Conservation (phyloP, 1,140 invertebrate species). For the Chelonus insularis region DNA sequence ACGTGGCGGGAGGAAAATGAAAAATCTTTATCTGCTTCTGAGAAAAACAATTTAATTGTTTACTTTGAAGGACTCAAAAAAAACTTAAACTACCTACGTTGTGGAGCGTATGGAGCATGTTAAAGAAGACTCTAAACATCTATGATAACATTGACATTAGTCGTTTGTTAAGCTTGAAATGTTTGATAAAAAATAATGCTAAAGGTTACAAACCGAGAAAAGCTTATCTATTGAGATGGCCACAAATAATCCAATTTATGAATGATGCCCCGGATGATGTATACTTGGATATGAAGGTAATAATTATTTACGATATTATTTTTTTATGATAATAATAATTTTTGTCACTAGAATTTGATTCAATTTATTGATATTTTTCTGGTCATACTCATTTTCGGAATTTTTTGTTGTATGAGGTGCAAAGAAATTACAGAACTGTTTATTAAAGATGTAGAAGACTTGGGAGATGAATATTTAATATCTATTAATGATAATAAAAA, state of each 20-base stretch:
- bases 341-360: neutral
- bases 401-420: slow-evolving; percentile 23
- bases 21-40: neutral
- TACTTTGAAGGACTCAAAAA: neutral
- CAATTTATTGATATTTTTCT: slow-evolving; percentile 4
- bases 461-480: slow-evolving; percentile 14
- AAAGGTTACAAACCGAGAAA: neutral
- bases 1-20: neutral
- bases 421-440: slow-evolving; percentile 30
- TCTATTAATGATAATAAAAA: neutral
- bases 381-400: slow-evolving; percentile 21
- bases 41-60: neutral
- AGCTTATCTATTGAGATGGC: neutral
- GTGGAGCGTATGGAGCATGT: neutral
- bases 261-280: neutral
- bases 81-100: neutral
- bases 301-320: neutral
- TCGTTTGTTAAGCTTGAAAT: neutral
- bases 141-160: neutral
- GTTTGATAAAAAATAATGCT: slow-evolving; percentile 2
- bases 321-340: neutral
- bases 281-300: slow-evolving; percentile 3
- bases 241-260: neutral
- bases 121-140: neutral
- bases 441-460: slow-evolving; percentile 19